Evolutionary conservation across 2,797 vertebrate species (phyloP), one percentile per base, ranked within the genome.

Genomic region (Pristis pectinata): DNA sequence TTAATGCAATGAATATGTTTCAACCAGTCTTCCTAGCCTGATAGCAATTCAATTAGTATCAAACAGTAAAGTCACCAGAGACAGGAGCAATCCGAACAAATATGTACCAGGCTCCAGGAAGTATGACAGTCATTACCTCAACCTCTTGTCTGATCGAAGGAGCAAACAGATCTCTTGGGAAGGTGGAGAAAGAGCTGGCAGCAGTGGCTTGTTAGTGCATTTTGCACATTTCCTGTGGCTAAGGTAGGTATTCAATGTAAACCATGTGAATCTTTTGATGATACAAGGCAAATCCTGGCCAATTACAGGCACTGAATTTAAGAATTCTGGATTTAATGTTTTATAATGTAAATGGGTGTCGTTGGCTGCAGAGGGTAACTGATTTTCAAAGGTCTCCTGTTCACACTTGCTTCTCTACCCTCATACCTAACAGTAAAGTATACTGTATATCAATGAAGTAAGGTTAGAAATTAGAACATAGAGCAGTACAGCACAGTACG

Each of bases 221-320:
- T 93, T 72, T 93, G 67, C 61, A 72, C 91, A 70, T 49, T 74
- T 93, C 67, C 91, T 93, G 37, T 10, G 41, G 41, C 93, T 93
- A 44, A 74, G 80, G 41, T 67, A 72, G 27, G 22, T 30, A 30
- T 72, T 93, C 91, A 72, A 93, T 74, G 67, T 30, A 93, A 70
- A 93, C 91, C 91, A 72, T 67, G 67, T 93, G 67, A 72, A 70
- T 93, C 64, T 30, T 93, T 3, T 44, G 37, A 91, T 37, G n/a
- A 19, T 64, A 93, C 64, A 49, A 49, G 22, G 22, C 24, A 72
- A 72, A 27, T 72, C 22, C 41, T 41, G 67, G 8, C 64, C 67
- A 72, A 30, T 93, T 93, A 80, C 37, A 49, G 34, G 15, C 34
- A 74, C 37, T 15, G 11, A 0, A 72, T 74, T 72, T 72, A 59